Percentiles rank a stretch among this genome's conserved stretches.
phyloP scores from a whole-genome alignment of 2,113 vertebrate genomes.

The Chinchilla lanigera region DNA sequence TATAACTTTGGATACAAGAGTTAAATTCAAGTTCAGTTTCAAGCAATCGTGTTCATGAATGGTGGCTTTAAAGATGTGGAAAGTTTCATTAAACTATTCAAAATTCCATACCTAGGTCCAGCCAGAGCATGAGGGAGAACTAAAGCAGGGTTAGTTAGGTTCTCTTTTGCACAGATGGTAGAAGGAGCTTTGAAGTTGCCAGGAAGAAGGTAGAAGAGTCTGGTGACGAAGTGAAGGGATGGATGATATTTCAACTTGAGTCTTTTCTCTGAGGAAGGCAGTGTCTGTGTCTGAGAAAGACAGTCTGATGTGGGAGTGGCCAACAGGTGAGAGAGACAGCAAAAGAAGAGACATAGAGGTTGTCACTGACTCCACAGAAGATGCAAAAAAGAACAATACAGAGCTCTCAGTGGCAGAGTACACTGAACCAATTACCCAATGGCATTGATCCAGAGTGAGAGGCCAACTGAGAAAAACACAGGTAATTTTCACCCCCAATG shows the following conservation, averaged over 20 bases:
- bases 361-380: background rate
- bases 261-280: background rate
- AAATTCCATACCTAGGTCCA: background rate
- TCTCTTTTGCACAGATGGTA: background rate
- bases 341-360: background rate
- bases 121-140: background rate
- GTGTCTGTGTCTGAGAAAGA: background rate
- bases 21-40: slow-evolving; percentile 45
- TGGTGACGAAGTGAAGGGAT: background rate
- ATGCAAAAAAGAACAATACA: background rate
- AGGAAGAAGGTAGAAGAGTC: background rate
- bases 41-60: background rate
- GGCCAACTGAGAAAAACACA: background rate
- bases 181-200: slow-evolving; percentile 5
- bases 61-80: background rate
- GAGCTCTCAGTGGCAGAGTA: background rate
- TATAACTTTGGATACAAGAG: background rate
- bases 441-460: background rate
- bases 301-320: background rate
- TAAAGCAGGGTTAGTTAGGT: background rate
- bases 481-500: background rate
- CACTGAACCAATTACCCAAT: background rate
- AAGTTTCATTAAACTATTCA: slow-evolving; percentile 25
- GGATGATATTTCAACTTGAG: background rate
- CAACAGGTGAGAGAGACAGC: background rate